These are phyloP conservation scores for Drosophila athabasca DNA, from an alignment of 1,140 invertebrate genomes.

Conservation along the genomic window DNA sequence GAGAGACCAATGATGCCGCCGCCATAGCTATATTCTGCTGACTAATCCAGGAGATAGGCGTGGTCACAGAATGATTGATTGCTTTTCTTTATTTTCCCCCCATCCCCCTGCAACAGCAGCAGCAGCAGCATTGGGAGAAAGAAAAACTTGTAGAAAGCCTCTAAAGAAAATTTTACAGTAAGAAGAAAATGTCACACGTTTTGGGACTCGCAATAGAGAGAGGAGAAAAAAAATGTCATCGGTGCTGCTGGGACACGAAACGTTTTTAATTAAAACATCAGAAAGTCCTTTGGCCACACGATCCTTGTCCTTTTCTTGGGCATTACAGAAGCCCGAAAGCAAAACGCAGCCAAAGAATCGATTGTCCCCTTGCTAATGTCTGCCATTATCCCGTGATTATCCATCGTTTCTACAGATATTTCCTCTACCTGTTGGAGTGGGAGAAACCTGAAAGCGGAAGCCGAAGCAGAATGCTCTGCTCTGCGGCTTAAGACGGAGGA, in stretches of 20 bases:
- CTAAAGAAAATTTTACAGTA: constrained; percentile 42
- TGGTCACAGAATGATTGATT: constrained; percentile 82
- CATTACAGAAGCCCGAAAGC: constrained; percentile 19
- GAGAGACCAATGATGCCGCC: constrained; percentile 78
- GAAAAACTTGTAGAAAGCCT: constrained; percentile 78
- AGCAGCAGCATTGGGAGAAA: constrained; percentile 24
- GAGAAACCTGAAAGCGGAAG: no score
- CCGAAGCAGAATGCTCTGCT: no score
- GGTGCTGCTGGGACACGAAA: constrained; percentile 11
- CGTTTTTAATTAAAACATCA: constrained; percentile 81
- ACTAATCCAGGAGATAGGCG: constrained; percentile 83
- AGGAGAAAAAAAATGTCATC: constrained; percentile 18
- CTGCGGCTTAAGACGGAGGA: constrained; percentile 50
- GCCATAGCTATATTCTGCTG: constrained; percentile 74
- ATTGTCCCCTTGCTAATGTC: constrained; percentile 63
- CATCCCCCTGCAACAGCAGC: no score
- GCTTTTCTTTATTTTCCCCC: constrained; percentile 55
- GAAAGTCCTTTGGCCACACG: constrained; percentile 31
- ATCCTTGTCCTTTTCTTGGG: constrained; percentile 39
- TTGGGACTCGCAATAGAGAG: constrained; percentile 42
- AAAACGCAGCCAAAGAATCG: background rate
- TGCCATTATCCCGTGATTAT: constrained; percentile 80
- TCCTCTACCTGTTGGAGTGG: background rate
- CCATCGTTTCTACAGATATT: constrained; percentile 11
- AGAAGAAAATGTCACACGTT: constrained; percentile 64